These are phyloP conservation scores for Spinus pinus DNA, from an alignment of 2,797 vertebrate species.

Conservation along the genomic window DNA sequence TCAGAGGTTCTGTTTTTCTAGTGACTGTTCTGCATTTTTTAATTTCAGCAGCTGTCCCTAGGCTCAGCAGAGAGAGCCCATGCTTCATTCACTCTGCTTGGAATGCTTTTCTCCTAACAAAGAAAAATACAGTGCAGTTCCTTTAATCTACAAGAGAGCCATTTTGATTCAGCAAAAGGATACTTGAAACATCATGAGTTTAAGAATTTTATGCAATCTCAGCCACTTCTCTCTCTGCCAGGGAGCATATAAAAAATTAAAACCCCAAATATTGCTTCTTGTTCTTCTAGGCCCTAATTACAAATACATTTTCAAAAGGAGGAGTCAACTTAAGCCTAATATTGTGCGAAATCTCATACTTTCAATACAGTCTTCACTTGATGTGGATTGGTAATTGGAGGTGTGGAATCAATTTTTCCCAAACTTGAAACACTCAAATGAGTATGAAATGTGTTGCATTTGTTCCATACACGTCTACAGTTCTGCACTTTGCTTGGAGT, in stretches of 20 bases:
- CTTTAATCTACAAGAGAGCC: background rate
- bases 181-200: slow-evolving; percentile 15
- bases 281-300: slow-evolving; percentile 31
- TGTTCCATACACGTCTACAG: slow-evolving; percentile 13
- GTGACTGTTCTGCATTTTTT: background rate
- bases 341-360: slow-evolving; percentile 17
- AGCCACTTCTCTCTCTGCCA: slow-evolving; percentile 1
- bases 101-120: background rate
- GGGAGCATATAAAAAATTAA: slow-evolving; percentile 44
- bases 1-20: slow-evolving; percentile 29
- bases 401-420: slow-evolving; percentile 33
- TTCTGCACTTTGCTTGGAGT: background rate
- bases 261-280: background rate
- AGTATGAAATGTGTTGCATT: slow-evolving; percentile 20
- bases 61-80: background rate
- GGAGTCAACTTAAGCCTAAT: slow-evolving; percentile 45
- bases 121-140: background rate
- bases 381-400: slow-evolving; percentile 23
- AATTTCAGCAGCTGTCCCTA: background rate
- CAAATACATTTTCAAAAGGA: slow-evolving; percentile 48
- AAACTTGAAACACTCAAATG: slow-evolving; percentile 1
- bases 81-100: background rate
- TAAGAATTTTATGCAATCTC: slow-evolving; percentile 37
- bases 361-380: background rate
- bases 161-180: slow-evolving; percentile 20